Conservation (phyloP, 2,113 vertebrate genomes). For the Saimiri boliviensis region DNA sequence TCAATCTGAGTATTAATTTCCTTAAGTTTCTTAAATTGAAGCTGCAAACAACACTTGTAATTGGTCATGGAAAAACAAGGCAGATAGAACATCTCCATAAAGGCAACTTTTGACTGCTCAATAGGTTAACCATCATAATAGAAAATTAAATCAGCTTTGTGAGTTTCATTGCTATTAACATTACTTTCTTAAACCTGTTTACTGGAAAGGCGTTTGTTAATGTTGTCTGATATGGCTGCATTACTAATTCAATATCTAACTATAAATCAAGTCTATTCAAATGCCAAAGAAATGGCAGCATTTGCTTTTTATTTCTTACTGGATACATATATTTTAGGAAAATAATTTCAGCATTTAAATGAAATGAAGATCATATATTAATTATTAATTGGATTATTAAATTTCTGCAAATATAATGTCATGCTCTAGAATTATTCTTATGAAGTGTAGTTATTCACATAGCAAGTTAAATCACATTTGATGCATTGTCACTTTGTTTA, state of each 20-base stretch:
- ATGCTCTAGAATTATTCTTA: background rate
- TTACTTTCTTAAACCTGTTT: background rate
- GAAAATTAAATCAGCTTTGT: background rate
- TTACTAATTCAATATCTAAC: slow-evolving; percentile 25
- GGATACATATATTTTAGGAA: background rate
- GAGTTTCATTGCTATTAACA: background rate
- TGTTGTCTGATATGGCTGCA: background rate
- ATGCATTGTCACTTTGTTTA: background rate
- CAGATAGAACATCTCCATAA: background rate
- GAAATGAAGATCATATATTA: background rate
- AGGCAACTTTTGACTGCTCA: background rate
- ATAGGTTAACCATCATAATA: background rate
- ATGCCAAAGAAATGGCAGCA: background rate
- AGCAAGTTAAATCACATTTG: background rate
- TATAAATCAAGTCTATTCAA: background rate
- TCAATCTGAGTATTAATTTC: background rate
- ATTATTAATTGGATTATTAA: background rate
- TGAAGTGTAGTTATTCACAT: background rate
- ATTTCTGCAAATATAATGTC: background rate
- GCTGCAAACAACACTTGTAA: background rate
- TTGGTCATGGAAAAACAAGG: background rate
- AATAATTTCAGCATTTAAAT: slow-evolving; percentile 15
- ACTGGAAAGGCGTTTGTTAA: background rate
- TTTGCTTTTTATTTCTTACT: slow-evolving; percentile 6
- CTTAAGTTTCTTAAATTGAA: background rate